These are phyloP conservation scores for Aphelocoma coerulescens DNA, from an alignment of 2,113 vertebrate genomes.

Conservation along the genomic window DNA sequence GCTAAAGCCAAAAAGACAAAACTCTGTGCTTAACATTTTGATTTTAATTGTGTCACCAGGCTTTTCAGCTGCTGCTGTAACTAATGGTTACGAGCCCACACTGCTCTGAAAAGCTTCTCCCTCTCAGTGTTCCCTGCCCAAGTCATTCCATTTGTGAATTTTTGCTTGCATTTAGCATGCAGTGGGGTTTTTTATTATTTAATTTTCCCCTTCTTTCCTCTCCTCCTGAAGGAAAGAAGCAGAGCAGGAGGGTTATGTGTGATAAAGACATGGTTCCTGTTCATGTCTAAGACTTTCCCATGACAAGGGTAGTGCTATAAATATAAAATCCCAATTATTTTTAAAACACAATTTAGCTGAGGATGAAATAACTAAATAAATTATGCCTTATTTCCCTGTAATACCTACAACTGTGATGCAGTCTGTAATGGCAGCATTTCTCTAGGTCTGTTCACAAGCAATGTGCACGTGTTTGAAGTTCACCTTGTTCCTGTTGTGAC, in stretches of 20 bases:
- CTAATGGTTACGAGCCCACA: background rate
- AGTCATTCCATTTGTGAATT: background rate
- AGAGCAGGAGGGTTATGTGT: background rate
- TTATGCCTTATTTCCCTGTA: background rate
- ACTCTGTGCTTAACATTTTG: background rate
- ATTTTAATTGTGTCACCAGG: background rate
- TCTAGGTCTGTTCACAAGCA: background rate
- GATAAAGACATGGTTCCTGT: background rate
- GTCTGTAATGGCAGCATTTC: background rate
- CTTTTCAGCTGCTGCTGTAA: background rate
- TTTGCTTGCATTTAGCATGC: background rate
- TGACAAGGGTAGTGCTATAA: background rate
- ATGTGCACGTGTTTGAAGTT: background rate
- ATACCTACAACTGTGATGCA: background rate
- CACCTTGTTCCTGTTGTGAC: background rate
- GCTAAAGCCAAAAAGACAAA: background rate
- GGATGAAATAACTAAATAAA: background rate
- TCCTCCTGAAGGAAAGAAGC: background rate
- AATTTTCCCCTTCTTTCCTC: background rate
- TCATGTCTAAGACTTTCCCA: background rate
- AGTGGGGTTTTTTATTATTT: fast-evolving
- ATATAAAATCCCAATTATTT: background rate
- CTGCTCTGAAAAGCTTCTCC: background rate
- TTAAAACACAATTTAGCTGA: background rate
- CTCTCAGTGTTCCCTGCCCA: background rate